These are phyloP conservation scores for Pogonognathellus flavescens DNA, from an alignment of 1,140 invertebrate species.

Conservation along the genomic window DNA sequence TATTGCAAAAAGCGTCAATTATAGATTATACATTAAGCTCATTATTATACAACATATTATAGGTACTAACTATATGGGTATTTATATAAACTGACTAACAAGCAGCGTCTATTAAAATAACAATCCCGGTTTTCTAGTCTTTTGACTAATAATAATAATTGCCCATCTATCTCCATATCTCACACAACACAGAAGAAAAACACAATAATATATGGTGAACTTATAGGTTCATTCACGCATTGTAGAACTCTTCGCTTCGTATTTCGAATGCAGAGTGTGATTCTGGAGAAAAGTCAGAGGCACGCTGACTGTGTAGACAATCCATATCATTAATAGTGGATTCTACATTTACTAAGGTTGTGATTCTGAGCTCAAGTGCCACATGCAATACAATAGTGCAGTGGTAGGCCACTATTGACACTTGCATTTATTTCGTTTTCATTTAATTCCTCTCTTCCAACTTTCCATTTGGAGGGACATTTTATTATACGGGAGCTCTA, in stretches of 20 bases:
- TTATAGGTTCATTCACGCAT: constrained; percentile 1
- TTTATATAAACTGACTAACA: too few species aligned
- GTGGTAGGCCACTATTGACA: constrained; percentile 56
- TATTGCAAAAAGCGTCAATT: too few species aligned
- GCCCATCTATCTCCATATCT: constrained; percentile 29
- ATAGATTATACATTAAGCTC: too few species aligned
- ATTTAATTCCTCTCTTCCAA: constrained; percentile 54
- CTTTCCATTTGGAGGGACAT: constrained; percentile 28
- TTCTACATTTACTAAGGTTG: constrained; percentile 14
- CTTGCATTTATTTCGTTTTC: constrained; percentile 60
- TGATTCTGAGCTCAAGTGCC: constrained; percentile 26
- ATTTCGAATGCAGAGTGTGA: background rate
- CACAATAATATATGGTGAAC: background rate
- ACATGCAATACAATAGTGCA: background rate
- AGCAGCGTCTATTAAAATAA: too few species aligned
- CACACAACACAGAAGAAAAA: constrained; percentile 3
- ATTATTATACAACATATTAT: background rate
- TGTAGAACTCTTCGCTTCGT: background rate
- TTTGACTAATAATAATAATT: constrained; percentile 22
- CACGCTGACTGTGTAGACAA: background rate
- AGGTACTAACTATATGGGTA: too few species aligned
- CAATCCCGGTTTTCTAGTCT: background rate
- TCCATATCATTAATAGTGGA: constrained; percentile 36
- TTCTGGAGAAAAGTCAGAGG: constrained; percentile 37
- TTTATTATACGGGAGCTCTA: background rate